These are phyloP conservation scores for Zhengitettix transpicula DNA, from an alignment of 2,888 invertebrate species.

Conservation along the genomic window DNA sequence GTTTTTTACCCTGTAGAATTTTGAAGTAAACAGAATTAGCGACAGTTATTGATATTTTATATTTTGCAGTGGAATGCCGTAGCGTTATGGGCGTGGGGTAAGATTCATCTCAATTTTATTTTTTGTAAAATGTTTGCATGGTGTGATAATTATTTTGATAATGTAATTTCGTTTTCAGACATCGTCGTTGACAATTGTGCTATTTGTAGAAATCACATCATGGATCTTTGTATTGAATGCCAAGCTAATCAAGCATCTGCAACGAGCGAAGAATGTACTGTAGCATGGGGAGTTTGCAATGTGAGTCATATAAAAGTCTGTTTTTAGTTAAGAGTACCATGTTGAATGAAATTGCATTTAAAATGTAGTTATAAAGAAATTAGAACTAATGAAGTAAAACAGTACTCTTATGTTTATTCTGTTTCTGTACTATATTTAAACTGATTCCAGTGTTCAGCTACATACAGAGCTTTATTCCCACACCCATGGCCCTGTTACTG, in stretches of 20 bases:
- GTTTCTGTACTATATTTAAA: too few relatives aligned
- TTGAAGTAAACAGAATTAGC: background rate
- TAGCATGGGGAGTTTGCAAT: constrained; percentile 49
- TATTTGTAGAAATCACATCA: constrained; percentile 47
- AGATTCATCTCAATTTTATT: constrained; percentile 12
- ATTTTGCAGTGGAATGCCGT: constrained; percentile 43
- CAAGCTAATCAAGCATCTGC: constrained; percentile 38
- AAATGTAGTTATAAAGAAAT: too few relatives aligned
- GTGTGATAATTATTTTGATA: background rate
- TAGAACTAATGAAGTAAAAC: too few relatives aligned
- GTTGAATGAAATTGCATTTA: too few relatives aligned
- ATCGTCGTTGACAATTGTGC: constrained; percentile 50
- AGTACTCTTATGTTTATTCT: too few relatives aligned
- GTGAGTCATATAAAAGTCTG: constrained; percentile 18
- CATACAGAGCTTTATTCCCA: too few relatives aligned
- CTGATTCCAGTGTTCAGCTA: too few relatives aligned
- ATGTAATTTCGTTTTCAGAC: constrained; percentile 21
- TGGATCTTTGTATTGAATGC: constrained; percentile 48
- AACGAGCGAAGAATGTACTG: constrained; percentile 44
- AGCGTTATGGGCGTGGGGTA: constrained; percentile 44
- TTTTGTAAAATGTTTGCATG: background rate
- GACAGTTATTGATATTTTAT: background rate
- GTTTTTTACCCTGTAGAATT: background rate
- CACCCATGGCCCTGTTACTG: too few relatives aligned
- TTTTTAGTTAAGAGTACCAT: too few relatives aligned